Evolutionary conservation across 2,888 invertebrate genomes (phyloP), one percentile per base, ranked within the genome.

Genomic region (Phalera bucephala): DNA sequence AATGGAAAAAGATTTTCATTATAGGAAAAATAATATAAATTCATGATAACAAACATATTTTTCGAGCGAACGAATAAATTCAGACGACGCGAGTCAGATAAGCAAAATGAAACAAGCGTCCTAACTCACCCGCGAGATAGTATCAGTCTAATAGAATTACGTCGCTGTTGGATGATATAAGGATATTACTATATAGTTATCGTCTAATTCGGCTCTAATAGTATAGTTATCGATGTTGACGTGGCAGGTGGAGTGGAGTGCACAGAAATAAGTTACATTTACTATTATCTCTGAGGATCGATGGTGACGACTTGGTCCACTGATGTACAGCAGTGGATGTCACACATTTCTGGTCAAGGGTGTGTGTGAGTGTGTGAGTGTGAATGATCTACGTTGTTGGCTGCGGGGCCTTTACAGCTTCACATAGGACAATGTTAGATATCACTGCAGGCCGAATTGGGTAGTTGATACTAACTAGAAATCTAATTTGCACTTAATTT

Each of bases 231-330:
- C 73, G 71, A 74, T 73, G 61, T 58, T 67, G 65, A 69, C 61
- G 64, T 44, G 45, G 62, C 58, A 5, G 17, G 52, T 67, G 56
- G 63, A 41, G 56, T 50, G 58, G 56, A 55, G 57, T 68, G 62
- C 57, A 77, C n/a, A 80, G 82, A 85, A 86, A 83, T 80, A 77
- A 77, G 74, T 76, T 77, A 80, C 81, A 83, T 82, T 83, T 80
- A 73, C 71, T 67, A 82, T 83, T 82, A 81, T 79, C 78, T 78
- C 71, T 68, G 69, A 42, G 70, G 80, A 74, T 76, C 2, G 3
- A 22, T 9, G 3, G 17, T 3, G 3, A 8, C 22, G n/a, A 2
- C 22, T 22, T 8, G 2, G 9, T 8, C 69, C 43, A n/a, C n/a
- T n/a, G n/a, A n/a, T n/a, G n/a, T n/a, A n/a, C n/a, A n/a, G n/a